phyloP scores from a whole-genome alignment of 2,113 vertebrate species.

The Catagonus wagneri region DNA sequence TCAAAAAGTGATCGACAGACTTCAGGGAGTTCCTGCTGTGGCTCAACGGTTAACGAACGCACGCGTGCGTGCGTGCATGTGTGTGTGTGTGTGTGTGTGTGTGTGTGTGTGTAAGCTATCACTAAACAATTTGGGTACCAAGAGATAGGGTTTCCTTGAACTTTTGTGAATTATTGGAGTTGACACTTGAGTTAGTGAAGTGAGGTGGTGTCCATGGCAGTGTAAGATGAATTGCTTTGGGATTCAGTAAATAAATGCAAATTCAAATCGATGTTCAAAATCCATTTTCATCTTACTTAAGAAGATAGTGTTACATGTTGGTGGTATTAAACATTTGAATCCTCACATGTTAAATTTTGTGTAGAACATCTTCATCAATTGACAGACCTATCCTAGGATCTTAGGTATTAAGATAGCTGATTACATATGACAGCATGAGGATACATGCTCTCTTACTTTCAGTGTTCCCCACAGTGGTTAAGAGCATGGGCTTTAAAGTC shows the following conservation, averaged over 20 bases:
- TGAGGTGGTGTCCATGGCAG: not conserved
- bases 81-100: too few species aligned
- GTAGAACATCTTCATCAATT: not conserved
- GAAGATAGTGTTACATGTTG: not conserved
- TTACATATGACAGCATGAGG: not conserved
- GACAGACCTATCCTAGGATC: not conserved
- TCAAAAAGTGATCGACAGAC: not conserved
- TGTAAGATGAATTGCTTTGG: not conserved
- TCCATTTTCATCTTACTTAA: not conserved
- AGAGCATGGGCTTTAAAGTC: not conserved
- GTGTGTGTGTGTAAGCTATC: not conserved
- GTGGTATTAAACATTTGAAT: not conserved
- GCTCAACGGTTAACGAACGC: too few species aligned
- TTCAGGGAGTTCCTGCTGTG: too few species aligned
- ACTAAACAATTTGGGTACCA: not conserved
- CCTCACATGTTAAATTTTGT: not conserved
- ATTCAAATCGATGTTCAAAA: slow-evolving; percentile 12
- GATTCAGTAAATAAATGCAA: slow-evolving; percentile 9
- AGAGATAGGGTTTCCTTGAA: not conserved
- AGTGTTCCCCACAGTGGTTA: not conserved
- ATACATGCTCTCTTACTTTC: not conserved
- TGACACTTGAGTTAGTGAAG: not conserved
- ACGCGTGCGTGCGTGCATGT: too few species aligned
- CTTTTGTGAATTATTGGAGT: not conserved
- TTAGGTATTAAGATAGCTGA: not conserved